Evolutionary conservation across 2,888 invertebrate species (phyloP), one percentile per base, ranked within the genome.

Genomic region (Rhogogaster chlorosoma): DNA sequence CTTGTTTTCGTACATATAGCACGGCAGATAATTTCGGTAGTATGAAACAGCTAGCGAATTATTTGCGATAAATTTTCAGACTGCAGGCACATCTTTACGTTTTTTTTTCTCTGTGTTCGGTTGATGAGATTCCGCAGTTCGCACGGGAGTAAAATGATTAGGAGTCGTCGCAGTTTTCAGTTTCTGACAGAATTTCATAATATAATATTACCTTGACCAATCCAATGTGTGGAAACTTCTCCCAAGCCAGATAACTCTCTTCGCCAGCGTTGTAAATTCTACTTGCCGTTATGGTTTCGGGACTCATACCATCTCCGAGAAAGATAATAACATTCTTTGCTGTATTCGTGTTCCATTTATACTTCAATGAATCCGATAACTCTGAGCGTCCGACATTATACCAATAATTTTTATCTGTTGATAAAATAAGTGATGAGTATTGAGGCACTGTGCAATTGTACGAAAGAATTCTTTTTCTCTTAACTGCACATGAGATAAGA

Each of bases 301-400:
- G 95, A 0, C 98, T 98, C 98, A 98, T 98, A 4, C 98, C 99
- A 91, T 99, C 98, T 0, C 98, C 98, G 4, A 99, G 94, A 92
- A 98, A 98, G 0, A 98, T 89, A 78, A 98, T 96, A 0, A 98
- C 96, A 92, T 98, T 98, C 92, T 96, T 97, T 0, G 98, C 98
- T 0, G 93, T 92, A 5, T 94, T 94, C 18, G 94, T 92, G 89
- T 96, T 97, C 91, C 94, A 94, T 89, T 95, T 94, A 1, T 95
- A 93, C 26, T 94, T 92, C 0, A 96, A 92, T 0, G 96, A 95
- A 82, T 94, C 94, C 64, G 95, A 93, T n/a, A 95, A 89, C 86
- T 94, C 94, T 9, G 90, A 87, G 26, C 90, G 88, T 0, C 94
- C 95, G 75, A 93, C 80, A 7, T 90, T 85, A 15, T 89, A 91